Evolutionary conservation across 1,140 invertebrate species (phyloP), one percentile per base, ranked within the genome.

Genomic region (Lepidotrigona ventralis): DNA sequence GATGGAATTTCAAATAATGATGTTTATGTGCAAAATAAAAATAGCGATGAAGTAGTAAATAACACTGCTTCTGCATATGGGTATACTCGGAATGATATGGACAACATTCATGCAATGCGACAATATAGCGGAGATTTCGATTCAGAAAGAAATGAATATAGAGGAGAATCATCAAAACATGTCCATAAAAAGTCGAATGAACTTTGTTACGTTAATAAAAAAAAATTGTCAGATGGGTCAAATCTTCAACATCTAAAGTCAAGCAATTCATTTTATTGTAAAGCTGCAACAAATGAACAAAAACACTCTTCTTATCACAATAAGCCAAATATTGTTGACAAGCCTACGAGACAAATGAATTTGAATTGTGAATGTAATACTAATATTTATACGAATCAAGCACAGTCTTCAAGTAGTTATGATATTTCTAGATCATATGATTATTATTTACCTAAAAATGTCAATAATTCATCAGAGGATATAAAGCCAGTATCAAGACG

Each of bases 21-120:
- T 5, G 86, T 89, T 29, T 87, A 90, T 69, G 87, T 83, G 29
- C 88, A 88, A 54, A 85, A 83, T 56, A 91, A 83, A 74, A 90
- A 89, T 75, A 87, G 81, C 1, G 86, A 91, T 33, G 90, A 93
- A 26, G n/a, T 46, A 2, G 53, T 69, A 1, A 89, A 68, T n/a
- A 84, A 63, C 33, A 71, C 29, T 29, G 23, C 56, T 15, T 70
- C 23, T 60, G 58, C 58, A 5, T 84, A 84, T 33, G 70, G 77
- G 21, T 66, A 83, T 12, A 68, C 72, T 33, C 83, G 66, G 19
- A 80, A 79, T n/a, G n/a, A n/a, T 23, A 17, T 39, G 39, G 85
- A 86, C 15, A 72, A 68, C 14, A 29, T 58, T 26, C 66, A 85
- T 8, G 14, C 56, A 39, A 5, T 56, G 26, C 69, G 71, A 58